Base-by-base conservation (phyloP, 2,113 vertebrate species). In the Zonotrichia leucophrys region DNA sequence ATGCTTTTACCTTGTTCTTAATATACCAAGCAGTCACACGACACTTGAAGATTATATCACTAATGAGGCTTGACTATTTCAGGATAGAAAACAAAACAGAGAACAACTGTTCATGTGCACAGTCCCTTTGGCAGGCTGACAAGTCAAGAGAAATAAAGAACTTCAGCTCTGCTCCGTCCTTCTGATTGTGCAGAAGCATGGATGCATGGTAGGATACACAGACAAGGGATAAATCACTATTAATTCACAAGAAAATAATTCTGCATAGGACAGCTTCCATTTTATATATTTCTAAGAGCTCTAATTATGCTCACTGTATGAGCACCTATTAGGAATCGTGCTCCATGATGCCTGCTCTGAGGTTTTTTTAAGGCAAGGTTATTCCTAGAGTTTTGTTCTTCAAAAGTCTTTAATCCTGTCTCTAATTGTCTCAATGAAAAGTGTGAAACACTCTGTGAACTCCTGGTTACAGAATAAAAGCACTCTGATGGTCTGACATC, bases 401-500 rank as follows among this genome's bases (percentile, higher is more conserved):
- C 67, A 49, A 3, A 87, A 87, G 13, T 66, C 67, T 90, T 90
- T 86, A 83, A 88, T 80, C 63, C 25, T 77, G 22, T 49, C 46
- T 70, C 58, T 58, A 69, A 49, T 82, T 85, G 50, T 86, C 75
- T 88, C 75, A 76, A 11, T 73, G 74, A 85, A 94, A 94, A 88
- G 67, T 88, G 73, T 76, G 53, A 94, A 96, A 88, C 66, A 76
- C 67, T 93, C 88, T 67, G 67, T 94, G 83, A 92, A 66, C 55
- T 62, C 58, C 37, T 83, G 67, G 67, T 63, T 74, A 80, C 49
- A n/a, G 73, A 74, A 77, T 80, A 88, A 88, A 90, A 92, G 67
- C 59, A 14, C 50, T 76, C 88, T 80, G 63, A 73, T 86, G 63
- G 41, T 83, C 49, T 72, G 88, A 94, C 83, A 94, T 96, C 90